phyloP scores from a whole-genome alignment of 2,888 invertebrate genomes.

The Ectemnius cavifrons region DNA sequence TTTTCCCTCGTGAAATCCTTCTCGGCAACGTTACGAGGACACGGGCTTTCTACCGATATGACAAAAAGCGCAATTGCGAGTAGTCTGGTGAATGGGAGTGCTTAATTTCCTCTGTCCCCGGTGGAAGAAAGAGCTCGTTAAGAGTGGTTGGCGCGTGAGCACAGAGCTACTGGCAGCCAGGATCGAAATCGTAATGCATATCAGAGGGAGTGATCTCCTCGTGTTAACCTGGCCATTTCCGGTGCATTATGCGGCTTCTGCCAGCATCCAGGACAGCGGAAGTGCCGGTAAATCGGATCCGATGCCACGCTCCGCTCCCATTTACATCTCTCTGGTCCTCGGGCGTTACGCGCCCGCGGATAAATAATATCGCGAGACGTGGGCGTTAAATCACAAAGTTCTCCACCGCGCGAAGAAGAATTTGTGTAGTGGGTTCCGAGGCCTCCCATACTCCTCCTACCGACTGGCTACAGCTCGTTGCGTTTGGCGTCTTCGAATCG shows the following conservation, averaged over 20 bases:
- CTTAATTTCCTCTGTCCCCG: slow-evolving; percentile 3
- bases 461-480: slow-evolving; percentile 14
- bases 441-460: slow-evolving; percentile 12
- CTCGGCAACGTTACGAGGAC: background rate
- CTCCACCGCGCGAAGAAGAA: slow-evolving; percentile 29
- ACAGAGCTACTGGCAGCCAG: background rate
- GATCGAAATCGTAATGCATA: background rate
- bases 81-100: slow-evolving; percentile 1
- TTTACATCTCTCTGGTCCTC: slow-evolving; percentile 12
- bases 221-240: slow-evolving; percentile 64
- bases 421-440: slow-evolving; percentile 14
- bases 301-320: slow-evolving; percentile 34
- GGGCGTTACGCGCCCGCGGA: slow-evolving; percentile 60
- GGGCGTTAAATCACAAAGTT: slow-evolving; percentile 60
- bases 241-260: slow-evolving; percentile 63
- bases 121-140: background rate
- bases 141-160: too few species aligned
- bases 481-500: slow-evolving; percentile 39
- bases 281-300: slow-evolving; percentile 66
- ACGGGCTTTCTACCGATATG: background rate
- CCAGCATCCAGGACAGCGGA: slow-evolving; percentile 52
- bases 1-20: background rate
- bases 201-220: slow-evolving; percentile 11
- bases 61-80: slow-evolving; percentile 7
- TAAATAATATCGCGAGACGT: slow-evolving; percentile 69